A percentile compares a stretch with the other conserved stretches of the same genome.
Evolutionary conservation across 2,113 vertebrate species (phyloP).

Genomic region (Indicator indicator): DNA sequence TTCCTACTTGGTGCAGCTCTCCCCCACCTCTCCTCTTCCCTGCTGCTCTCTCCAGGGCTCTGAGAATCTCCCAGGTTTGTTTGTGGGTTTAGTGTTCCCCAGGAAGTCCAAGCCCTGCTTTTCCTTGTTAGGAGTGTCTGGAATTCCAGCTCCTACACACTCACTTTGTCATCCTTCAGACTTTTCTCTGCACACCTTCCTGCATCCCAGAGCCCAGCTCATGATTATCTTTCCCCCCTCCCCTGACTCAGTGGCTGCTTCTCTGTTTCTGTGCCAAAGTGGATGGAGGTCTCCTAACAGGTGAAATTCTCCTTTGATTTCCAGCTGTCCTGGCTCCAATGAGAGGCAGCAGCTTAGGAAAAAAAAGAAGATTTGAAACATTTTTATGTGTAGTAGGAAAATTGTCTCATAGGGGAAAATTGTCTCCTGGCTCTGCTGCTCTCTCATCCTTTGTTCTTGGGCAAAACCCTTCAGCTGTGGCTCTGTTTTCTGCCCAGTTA

Average conservation of each 20-base stretch:
- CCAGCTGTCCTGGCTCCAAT: background rate
- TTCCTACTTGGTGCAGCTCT: background rate
- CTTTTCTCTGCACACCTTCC: background rate
- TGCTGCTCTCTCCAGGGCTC: background rate
- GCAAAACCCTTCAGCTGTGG: background rate
- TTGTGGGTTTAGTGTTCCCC: conserved; percentile 32
- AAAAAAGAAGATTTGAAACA: background rate
- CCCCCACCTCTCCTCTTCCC: background rate
- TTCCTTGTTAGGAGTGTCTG: conserved; percentile 21
- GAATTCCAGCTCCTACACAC: background rate
- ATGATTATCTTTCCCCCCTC: background rate
- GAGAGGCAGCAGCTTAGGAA: background rate
- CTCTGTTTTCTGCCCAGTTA: background rate
- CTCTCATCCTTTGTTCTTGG: background rate
- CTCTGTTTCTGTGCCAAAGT: conserved; percentile 43
- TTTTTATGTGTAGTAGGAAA: background rate
- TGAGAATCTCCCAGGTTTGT: conserved; percentile 37
- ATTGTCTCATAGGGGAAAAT: too few relatives aligned
- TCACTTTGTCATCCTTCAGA: background rate
- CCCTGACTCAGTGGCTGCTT: conserved; percentile 30
- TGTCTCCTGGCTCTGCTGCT: background rate
- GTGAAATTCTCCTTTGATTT: background rate
- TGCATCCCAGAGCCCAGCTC: background rate
- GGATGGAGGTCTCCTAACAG: background rate
- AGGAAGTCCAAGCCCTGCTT: conserved; percentile 19